phyloP scores from a whole-genome alignment of 1,140 invertebrate species.

The Paraescarpia echinospica region DNA sequence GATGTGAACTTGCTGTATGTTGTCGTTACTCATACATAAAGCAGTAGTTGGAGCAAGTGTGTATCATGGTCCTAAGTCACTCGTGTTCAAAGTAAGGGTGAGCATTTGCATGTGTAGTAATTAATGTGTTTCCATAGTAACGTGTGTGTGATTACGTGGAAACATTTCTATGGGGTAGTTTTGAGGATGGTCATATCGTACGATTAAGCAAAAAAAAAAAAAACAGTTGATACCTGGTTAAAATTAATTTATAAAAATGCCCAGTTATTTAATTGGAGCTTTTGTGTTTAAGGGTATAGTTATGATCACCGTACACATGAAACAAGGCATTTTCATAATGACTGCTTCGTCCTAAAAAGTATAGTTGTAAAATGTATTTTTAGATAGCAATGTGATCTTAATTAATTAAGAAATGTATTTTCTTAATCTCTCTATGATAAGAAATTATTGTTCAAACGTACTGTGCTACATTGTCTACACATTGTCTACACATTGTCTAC shows the following conservation, averaged over 20 bases:
- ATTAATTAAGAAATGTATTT: neutral
- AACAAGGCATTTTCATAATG: neutral
- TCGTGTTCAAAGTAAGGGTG: neutral
- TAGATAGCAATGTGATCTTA: neutral
- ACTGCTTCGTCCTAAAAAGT: no score
- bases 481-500: no score
- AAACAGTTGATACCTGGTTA: no score
- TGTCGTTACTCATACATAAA: neutral
- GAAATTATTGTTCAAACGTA: neutral
- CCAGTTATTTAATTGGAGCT: no score
- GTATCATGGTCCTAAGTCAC: neutral
- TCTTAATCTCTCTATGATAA: neutral
- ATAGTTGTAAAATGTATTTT: neutral
- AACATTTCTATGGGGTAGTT: neutral
- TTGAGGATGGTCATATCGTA: neutral
- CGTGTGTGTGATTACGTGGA: neutral
- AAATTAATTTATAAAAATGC: neutral
- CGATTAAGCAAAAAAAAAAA: no score
- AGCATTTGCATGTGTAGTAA: neutral
- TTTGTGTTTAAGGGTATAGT: no score
- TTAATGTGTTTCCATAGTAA: neutral
- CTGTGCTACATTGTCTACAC: no score
- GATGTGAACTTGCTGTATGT: neutral
- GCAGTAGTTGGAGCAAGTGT: neutral
- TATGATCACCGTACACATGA: neutral